Conservation (phyloP, 2,797 vertebrate genomes). For the Myotis findleyi region DNA sequence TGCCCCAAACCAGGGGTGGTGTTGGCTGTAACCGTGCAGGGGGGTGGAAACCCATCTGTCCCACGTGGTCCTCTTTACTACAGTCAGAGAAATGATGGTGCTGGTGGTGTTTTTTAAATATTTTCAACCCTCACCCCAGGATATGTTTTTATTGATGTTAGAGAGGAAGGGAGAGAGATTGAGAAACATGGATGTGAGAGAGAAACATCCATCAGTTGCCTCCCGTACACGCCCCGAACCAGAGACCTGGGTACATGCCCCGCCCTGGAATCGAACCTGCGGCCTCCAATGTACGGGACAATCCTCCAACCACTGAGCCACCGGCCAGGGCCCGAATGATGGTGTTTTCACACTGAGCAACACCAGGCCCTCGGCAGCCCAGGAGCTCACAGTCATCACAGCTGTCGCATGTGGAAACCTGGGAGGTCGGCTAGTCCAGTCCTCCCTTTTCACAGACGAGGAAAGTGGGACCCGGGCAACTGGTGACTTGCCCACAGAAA, state of each 20-base stretch:
- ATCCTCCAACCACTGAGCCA: neutral
- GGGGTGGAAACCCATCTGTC: neutral
- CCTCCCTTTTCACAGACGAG: constrained; percentile 18
- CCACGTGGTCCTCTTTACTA: neutral
- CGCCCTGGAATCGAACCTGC: neutral
- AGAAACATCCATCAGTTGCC: neutral
- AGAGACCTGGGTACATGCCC: no score
- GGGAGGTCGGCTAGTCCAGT: neutral
- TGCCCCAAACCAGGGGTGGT: neutral
- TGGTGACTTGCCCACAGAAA: neutral
- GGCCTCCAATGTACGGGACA: neutral
- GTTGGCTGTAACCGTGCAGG: neutral
- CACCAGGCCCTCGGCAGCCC: neutral
- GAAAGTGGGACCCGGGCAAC: constrained; percentile 30
- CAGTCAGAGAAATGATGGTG: neutral
- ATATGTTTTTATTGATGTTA: neutral
- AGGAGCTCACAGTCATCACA: neutral
- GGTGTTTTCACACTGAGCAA: neutral
- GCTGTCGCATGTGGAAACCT: neutral
- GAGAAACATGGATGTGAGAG: neutral
- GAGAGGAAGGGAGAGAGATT: neutral
- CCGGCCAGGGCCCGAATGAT: neutral
- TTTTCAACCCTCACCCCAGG: neutral
- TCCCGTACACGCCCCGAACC: neutral
- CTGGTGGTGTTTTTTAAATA: neutral